These are phyloP conservation scores for Eilema griseolum DNA, from an alignment of 2,888 invertebrate species.

Conservation along the genomic window DNA sequence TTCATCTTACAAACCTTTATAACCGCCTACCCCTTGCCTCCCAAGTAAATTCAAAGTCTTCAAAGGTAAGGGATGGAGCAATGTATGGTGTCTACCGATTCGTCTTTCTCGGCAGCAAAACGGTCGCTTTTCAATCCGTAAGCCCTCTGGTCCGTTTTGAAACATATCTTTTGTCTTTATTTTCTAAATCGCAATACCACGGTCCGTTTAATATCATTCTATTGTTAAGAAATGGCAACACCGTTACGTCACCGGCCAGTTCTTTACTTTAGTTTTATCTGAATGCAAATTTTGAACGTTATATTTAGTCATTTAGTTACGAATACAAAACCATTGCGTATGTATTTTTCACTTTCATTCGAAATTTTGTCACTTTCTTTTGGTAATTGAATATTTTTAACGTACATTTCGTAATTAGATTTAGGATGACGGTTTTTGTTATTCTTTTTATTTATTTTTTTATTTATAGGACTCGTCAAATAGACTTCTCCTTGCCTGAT, in stretches of 20 bases:
- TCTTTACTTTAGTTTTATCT: neutral
- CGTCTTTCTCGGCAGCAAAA: too few relatives aligned
- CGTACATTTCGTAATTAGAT: neutral
- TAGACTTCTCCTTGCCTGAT: too few relatives aligned
- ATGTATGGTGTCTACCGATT: too few relatives aligned
- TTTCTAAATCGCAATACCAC: conserved; percentile 3
- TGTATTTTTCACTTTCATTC: conserved; percentile 2
- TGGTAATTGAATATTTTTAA: conserved; percentile 14
- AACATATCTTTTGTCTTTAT: neutral
- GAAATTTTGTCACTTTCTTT: conserved; percentile 9
- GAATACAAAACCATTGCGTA: neutral
- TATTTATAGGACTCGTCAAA: too few relatives aligned
- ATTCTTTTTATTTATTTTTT: neutral
- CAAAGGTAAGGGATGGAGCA: too few relatives aligned
- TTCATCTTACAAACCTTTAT: too few relatives aligned
- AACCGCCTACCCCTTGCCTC: too few relatives aligned
- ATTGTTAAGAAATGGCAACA: conserved; percentile 8
- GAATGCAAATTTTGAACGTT: neutral
- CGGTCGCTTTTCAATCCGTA: too few relatives aligned
- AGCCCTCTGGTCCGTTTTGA: neutral
- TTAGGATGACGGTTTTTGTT: neutral
- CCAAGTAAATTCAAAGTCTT: too few relatives aligned
- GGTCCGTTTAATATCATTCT: conserved; percentile 6
- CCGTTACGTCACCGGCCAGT: conserved; percentile 5
- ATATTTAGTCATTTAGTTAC: neutral